These are phyloP conservation scores for Varanus komodoensis DNA, from an alignment of 2,113 vertebrate genomes.

Conservation along the genomic window DNA sequence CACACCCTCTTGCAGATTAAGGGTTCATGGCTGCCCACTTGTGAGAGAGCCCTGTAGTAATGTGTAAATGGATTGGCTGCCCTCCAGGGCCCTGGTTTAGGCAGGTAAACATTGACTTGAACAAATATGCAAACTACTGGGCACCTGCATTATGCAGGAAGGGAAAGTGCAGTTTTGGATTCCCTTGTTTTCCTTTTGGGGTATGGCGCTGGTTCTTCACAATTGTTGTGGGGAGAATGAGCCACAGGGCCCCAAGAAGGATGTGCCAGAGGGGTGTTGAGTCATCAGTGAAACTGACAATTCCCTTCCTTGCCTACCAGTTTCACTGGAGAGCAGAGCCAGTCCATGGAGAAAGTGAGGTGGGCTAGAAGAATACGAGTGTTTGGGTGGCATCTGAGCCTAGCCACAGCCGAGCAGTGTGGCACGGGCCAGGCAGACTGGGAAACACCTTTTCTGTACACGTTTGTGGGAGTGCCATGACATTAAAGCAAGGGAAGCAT, in stretches of 20 bases:
- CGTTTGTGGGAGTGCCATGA: neutral
- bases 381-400: neutral
- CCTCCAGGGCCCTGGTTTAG: neutral
- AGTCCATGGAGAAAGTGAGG: neutral
- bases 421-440: neutral
- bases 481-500: neutral
- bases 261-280: neutral
- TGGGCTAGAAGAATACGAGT: neutral
- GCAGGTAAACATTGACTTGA: neutral
- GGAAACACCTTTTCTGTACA: neutral
- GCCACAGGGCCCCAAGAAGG: neutral
- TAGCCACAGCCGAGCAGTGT: neutral
- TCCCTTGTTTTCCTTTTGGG: neutral
- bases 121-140: neutral
- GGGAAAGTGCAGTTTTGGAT: neutral
- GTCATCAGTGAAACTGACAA: neutral
- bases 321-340: neutral
- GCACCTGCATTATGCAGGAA: neutral
- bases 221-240: neutral
- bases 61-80: neutral
- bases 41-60: neutral
- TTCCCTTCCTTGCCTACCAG: neutral
- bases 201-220: neutral
- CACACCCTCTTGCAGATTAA: neutral
- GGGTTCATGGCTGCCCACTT: neutral